Evolutionary conservation across 1,140 invertebrate genomes (phyloP), one percentile per base, ranked within the genome.

Genomic region (Drosophila tsacasi): DNA sequence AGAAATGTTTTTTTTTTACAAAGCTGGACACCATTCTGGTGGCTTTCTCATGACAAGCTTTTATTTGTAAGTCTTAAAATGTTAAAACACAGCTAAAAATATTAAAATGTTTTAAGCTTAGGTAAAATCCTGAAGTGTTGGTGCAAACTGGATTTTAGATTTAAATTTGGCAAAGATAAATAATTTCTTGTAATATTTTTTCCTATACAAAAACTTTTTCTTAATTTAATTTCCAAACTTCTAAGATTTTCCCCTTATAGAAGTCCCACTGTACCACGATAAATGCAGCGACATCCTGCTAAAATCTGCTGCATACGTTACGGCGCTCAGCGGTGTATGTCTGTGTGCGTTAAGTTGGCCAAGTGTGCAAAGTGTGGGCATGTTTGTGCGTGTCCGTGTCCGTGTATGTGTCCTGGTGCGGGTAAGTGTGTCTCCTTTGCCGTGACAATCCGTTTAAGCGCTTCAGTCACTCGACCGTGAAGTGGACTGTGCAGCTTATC

Each of bases 261-360:
- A 54, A 15, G 15, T 13, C 15, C 47, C 10, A 47, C 35, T 54
- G 35, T 46, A 35, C 21, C 19, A 62, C 21, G 46, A 57, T 62
- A 62, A 32, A 37, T 47, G 55, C 52, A 64, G 54, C 62, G 12
- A 66, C 59, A 67, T 76, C 65, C 79, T 71, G 62, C 54, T 69
- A 75, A 72, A 79, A 87, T 87, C 77, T 89, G 77, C 62, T 75
- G 77, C 81, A 89, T 89, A 83, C 74, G 84, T 83, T 87, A 83
- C 58, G 84, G 60, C 47, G 69, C 46, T 65, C 65, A 64, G 54
- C 46, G 76, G 59, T 19, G 27, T 54, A n/a, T 60, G 47, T 44
- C 23, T 27, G 25, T 67, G 25, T 60, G 47, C 64, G 59, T 62
- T 46, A 23, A 35, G 27, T 57, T 71, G 55, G 40, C 54, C 80